Evolutionary conservation across 2,888 invertebrate species (phyloP), one percentile per base, ranked within the genome.

Genomic region (Andrena camellia): DNA sequence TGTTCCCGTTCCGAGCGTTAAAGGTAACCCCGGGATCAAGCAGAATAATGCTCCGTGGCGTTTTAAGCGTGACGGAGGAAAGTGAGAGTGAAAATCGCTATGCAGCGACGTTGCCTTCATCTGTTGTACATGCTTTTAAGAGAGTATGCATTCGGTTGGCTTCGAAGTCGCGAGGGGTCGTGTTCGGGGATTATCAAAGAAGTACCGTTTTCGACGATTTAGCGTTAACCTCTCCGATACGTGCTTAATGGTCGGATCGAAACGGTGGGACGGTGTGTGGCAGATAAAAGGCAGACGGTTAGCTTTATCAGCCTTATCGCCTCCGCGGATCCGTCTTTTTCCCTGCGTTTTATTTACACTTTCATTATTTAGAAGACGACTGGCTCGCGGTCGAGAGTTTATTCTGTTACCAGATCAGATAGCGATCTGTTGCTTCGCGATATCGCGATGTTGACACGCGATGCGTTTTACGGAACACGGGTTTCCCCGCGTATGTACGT

Each of bases 401-500:
- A 60, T 67, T 66, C 74, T 63, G 75, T 57, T 63, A 67, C 66
- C 54, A 78, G 13, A 57, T 26, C 17, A 67, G 73, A 73, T 74
- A 73, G 50, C 60, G 70, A 83, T 81, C 77, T 68, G 57, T 62
- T 62, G 60, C 52, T 72, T 83, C 33, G 50, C n/a, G 82, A 67
- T 83, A 81, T 74, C 82, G 57, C 70, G 74, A 71, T 72, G 76
- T 75, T 75, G 80, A 74, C 80, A 75, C 63, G 68, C 63, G 57
- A 63, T 81, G 63, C 64, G 35, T 71, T 75, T 80, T 80, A 63
- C 69, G 48, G 60, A 62, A 70, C 62, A 35, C 35, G 13, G 35
- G 29, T 67, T 80, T 7, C 20, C 35, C 66, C 48, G 57, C 57
- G 26, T 52, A 23, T 4, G 57, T 52, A 31, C 33, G n/a, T 17